Conservation (phyloP, 2,797 vertebrate species). For the Chaetophractus vellerosus region DNA sequence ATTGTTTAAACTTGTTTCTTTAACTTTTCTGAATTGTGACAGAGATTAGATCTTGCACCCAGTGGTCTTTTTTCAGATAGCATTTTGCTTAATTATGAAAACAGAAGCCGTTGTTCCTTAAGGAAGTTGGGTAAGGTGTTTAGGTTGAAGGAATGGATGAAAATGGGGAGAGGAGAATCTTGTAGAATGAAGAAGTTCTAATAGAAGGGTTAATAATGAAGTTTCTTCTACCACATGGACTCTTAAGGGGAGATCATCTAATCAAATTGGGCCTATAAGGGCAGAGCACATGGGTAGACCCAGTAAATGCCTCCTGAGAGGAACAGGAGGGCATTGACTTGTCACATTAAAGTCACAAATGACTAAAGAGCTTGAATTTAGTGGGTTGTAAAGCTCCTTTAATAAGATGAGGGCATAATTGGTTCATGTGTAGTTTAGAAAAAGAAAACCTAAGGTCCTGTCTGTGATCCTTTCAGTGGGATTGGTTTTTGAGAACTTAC, state of each 20-base stretch:
- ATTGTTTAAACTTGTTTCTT: background rate
- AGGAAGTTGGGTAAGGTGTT: background rate
- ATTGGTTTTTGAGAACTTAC: background rate
- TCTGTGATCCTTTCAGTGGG: background rate
- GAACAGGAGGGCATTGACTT: background rate
- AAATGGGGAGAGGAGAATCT: accelerated
- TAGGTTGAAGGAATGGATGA: background rate
- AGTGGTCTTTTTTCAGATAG: background rate
- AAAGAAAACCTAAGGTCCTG: background rate
- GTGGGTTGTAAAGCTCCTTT: background rate
- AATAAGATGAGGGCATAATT: background rate
- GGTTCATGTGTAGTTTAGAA: background rate
- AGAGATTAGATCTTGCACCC: background rate
- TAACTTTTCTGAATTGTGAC: conserved; percentile 4
- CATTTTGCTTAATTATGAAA: background rate
- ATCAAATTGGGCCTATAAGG: background rate
- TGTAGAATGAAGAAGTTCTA: accelerated
- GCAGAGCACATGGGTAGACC: background rate
- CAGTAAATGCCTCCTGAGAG: too few species aligned
- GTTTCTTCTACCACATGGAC: too few species aligned
- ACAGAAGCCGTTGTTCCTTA: background rate
- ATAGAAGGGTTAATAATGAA: accelerated
- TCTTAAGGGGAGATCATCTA: background rate
- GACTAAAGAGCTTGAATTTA: background rate
- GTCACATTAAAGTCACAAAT: background rate